Conservation (phyloP, 2,113 vertebrate genomes). For the Callipepla squamata region DNA sequence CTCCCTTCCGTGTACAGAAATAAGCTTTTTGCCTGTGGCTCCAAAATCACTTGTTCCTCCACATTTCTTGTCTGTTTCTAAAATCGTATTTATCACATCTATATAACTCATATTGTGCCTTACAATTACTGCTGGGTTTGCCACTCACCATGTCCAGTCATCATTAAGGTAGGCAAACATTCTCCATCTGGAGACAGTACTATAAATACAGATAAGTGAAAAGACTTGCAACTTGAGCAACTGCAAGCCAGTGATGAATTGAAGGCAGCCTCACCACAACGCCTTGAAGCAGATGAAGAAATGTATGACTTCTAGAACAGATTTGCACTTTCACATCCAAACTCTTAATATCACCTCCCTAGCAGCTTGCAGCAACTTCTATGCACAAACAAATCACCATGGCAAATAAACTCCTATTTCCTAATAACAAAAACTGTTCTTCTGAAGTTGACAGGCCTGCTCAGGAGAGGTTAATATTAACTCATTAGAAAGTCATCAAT, state of each 20-base stretch:
- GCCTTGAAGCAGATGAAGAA: background rate
- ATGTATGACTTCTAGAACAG: background rate
- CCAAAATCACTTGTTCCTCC: background rate
- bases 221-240: background rate
- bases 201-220: conserved; percentile 31
- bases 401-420: background rate
- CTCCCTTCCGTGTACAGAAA: background rate
- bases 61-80: background rate
- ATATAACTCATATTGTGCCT: conserved; percentile 14
- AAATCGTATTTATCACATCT: conserved; percentile 13
- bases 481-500: background rate
- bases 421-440: background rate
- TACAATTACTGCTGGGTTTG: conserved; percentile 28
- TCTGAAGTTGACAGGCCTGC: background rate
- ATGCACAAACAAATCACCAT: background rate
- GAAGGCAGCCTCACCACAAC: background rate
- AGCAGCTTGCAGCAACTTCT: background rate
- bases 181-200: background rate
- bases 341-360: background rate
- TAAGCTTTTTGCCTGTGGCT: background rate
- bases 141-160: background rate
- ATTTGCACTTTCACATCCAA: background rate
- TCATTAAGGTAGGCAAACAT: background rate
- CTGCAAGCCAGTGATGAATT: background rate
- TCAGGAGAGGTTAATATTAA: background rate